Percentiles rank a stretch among this genome's conserved stretches.
These are phyloP conservation scores for Lutraria rhynchaena DNA, from an alignment of 1,140 invertebrate genomes.

Conservation along the genomic window DNA sequence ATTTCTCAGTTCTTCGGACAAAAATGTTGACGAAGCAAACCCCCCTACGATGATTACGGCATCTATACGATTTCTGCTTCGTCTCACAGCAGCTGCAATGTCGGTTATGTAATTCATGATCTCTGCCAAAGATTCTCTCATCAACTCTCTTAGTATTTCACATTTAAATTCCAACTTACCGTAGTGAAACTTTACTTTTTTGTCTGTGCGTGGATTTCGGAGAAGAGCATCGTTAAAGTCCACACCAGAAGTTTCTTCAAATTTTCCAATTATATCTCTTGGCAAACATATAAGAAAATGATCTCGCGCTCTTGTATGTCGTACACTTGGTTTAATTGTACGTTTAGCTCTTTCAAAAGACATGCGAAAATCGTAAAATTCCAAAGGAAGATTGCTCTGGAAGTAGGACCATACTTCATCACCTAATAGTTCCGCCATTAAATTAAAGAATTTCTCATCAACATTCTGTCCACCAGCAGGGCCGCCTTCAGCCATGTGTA, in stretches of 20 bases:
- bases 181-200: constrained; percentile 6
- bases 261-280: background rate
- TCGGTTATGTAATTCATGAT: background rate
- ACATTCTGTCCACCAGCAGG: constrained; percentile 14
- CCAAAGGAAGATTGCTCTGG: background rate
- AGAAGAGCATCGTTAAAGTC: background rate
- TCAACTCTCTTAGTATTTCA: constrained; percentile 1
- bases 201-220: background rate
- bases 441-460: constrained; percentile 14
- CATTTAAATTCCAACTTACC: background rate
- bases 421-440: constrained; percentile 1
- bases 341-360: constrained; percentile 19
- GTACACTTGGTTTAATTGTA: background rate
- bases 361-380: constrained; percentile 14
- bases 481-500: constrained; percentile 12
- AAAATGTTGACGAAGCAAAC: constrained; percentile 15
- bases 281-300: background rate
- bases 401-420: background rate
- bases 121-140: background rate
- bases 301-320: constrained; percentile 1
- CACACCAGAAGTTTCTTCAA: background rate
- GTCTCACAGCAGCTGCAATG: background rate
- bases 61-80: background rate
- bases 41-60: constrained; percentile 26
- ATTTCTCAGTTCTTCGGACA: constrained; percentile 7